Conservation (phyloP, 2,888 invertebrate species). For the Hyalella azteca region DNA sequence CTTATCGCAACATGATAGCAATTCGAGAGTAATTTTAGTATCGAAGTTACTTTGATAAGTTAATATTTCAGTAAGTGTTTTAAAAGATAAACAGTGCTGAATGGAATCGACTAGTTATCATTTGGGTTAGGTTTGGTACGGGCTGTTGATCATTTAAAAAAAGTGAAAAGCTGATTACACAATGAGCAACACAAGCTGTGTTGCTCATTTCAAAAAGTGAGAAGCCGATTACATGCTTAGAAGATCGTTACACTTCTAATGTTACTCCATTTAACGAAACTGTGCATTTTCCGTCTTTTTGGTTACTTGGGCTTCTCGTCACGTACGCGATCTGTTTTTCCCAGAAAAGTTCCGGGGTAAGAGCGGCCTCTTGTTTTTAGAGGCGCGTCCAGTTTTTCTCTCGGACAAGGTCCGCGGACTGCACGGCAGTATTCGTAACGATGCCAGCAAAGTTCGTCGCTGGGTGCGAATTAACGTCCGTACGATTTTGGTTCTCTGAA, state of each 20-base stretch:
- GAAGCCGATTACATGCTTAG: too few species aligned
- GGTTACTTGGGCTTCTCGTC: conserved; percentile 1
- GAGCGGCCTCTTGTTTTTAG: conserved; percentile 21
- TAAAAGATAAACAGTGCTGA: too few species aligned
- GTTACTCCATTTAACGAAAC: neutral
- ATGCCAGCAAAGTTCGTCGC: neutral
- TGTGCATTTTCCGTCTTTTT: neutral
- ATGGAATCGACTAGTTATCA: too few species aligned
- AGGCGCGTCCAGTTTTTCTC: neutral
- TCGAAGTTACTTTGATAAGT: too few species aligned
- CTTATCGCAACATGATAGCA: neutral
- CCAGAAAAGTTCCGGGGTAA: neutral
- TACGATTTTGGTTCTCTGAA: neutral
- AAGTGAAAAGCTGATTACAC: too few species aligned
- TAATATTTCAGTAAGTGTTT: too few species aligned
- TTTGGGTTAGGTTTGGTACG: too few species aligned
- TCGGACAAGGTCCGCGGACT: neutral
- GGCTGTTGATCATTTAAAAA: too few species aligned
- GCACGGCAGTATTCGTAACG: too few species aligned
- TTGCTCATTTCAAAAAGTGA: too few species aligned
- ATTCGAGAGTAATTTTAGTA: too few species aligned
- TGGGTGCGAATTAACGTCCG: neutral
- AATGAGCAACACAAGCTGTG: too few species aligned
- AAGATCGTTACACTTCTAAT: neutral
- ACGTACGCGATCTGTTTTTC: conserved; percentile 33